phyloP scores from a whole-genome alignment of 2,797 vertebrate species.

The Odontamblyopus lacepedii region DNA sequence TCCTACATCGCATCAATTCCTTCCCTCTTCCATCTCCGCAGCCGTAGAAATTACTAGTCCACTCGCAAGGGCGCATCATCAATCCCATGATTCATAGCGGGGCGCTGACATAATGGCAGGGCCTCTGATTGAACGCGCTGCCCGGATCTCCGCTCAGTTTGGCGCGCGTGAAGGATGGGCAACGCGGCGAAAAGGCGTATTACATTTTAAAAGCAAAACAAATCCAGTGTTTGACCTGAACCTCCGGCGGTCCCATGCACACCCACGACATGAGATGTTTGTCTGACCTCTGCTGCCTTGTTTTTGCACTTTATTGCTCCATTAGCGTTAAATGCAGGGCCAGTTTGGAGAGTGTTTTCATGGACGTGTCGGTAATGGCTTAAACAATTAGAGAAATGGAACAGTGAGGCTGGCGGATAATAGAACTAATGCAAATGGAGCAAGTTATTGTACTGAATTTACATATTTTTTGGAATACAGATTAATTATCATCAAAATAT shows the following conservation, averaged over 20 bases:
- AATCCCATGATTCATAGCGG: conserved; percentile 65
- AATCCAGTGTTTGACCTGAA: conserved; percentile 39
- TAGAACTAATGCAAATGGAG: conserved; percentile 1
- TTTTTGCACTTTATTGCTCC: conserved; percentile 45
- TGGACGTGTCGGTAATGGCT: conserved; percentile 45
- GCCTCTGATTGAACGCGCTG: conserved; percentile 64
- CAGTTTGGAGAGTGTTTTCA: conserved; percentile 42
- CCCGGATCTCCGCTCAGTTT: conserved; percentile 52
- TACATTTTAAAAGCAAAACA: conserved; percentile 49
- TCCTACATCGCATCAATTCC: conserved; percentile 45
- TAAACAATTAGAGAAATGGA: conserved; percentile 58
- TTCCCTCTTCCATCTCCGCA: conserved; percentile 63
- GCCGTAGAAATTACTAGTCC: conserved; percentile 79
- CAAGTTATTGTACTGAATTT: conserved; percentile 11
- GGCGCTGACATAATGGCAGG: conserved; percentile 59
- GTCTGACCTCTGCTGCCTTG: conserved; percentile 30
- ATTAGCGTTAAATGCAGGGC: conserved; percentile 51
- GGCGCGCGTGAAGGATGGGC: conserved; percentile 54
- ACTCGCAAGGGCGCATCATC: conserved; percentile 65
- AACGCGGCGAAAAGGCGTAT: conserved; percentile 57
- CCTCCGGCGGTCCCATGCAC: conserved; percentile 25
- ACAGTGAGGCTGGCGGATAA: conserved; percentile 39
- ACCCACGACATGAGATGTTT: conserved; percentile 46
- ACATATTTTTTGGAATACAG: neutral
- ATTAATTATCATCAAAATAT: neutral